Base-by-base conservation (phyloP, 2,888 invertebrate species). In the Apotomis turbidana region DNA sequence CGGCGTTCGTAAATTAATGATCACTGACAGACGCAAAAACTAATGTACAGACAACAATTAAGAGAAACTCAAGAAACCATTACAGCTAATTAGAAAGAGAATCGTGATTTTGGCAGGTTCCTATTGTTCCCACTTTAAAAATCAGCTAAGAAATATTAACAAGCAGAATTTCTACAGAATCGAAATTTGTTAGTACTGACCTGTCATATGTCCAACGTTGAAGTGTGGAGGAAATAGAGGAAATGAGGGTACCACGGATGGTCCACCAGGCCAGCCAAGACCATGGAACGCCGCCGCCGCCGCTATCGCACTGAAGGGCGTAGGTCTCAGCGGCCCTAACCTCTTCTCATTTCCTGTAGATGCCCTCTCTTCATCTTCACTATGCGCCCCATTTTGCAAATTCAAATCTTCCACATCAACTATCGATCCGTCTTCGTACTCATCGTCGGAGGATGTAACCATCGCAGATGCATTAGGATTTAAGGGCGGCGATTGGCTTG, bases 321-420 rank as follows among this genome's bases (percentile, higher is more conserved):
- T 97, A 76, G 97, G 97, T 78, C 97, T 88, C 74, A 97, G 96
- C 36, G 96, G 96, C 49, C 95, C 95, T 80, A 91, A 75, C 75
- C 88, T 88, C 70, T 91, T 90, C 71, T 89, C 90, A 60, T 80
- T 83, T 55, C 81, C 79, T 15, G 76, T 77, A 57, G 86, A 83
- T 72, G 82, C 81, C 77, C 90, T 84, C 69, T 93, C 93, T 61
- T 93, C 93, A 70, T 94, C 93, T 77, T 94, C 94, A 81, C 91
- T 91, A 69, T 85, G 85, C 12, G 78, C 79, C 63, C 95, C 95
- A 74, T 95, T 94, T 81, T 95, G 95, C 82, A 97, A 90, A 81
- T 97, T 97, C 82, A 97, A 90, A 81, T 97, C 97, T 85, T 97
- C 97, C 12, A 97, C 97, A 84, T 97, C 97, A 12, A 97, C 97